Percentiles rank a stretch among this genome's conserved stretches.
Evolutionary conservation across 1,140 invertebrate species (phyloP).

Genomic region (Myzus persicae): DNA sequence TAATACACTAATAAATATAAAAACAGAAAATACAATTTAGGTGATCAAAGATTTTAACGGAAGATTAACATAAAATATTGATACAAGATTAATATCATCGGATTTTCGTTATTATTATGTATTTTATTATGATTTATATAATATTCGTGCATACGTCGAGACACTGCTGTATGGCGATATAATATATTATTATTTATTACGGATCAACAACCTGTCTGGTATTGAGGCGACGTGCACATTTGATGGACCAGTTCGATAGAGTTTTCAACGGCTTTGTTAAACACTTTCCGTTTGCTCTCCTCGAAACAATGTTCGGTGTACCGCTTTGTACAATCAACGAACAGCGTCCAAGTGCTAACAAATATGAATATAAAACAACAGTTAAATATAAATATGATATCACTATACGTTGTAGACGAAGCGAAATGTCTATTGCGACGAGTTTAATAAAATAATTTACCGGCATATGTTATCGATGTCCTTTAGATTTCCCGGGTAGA

Average conservation of each 20-base stretch:
- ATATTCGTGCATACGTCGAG: too few species aligned
- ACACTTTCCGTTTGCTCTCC: conserved; percentile 67
- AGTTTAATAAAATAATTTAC: conserved; percentile 60
- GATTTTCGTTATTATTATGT: background rate
- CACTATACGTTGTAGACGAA: too few species aligned
- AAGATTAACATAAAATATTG: too few species aligned
- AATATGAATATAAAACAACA: background rate
- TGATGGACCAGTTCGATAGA: conserved; percentile 70
- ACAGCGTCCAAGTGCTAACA: conserved; percentile 68
- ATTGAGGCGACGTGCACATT: conserved; percentile 69
- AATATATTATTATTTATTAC: background rate
- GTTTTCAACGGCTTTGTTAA: conserved; percentile 70
- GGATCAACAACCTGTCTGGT: conserved; percentile 67
- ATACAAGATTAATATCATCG: background rate
- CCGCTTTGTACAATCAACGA: conserved; percentile 69
- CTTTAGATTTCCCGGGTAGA: conserved; percentile 70
- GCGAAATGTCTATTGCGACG: too few species aligned
- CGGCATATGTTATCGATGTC: conserved; percentile 71
- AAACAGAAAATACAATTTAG: background rate
- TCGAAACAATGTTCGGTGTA: conserved; percentile 71
- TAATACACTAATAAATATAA: background rate
- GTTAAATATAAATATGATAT: background rate
- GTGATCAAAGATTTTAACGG: too few species aligned
- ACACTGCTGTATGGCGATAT: background rate
- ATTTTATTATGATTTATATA: background rate